These are phyloP conservation scores for Steinernema hermaphroditum DNA, from an alignment of 2,888 invertebrate species.

Conservation along the genomic window DNA sequence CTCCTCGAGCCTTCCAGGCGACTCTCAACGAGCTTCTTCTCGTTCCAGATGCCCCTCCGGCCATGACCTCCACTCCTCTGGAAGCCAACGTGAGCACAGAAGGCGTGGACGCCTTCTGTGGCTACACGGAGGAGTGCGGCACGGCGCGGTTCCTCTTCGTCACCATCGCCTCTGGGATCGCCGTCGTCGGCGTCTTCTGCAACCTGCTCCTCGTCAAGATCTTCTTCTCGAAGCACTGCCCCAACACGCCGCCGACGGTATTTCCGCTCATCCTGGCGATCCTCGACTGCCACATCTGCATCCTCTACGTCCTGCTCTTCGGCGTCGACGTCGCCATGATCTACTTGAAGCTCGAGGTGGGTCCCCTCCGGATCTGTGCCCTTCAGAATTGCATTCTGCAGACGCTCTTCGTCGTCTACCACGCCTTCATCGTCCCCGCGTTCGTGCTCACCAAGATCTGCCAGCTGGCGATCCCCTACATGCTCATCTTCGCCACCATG, in stretches of 20 bases:
- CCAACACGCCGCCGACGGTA: conserved; percentile 52
- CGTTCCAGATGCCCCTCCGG: conserved; percentile 9
- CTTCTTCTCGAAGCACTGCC: conserved; percentile 45
- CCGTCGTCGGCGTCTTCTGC: conserved; percentile 40
- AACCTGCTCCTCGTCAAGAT: conserved; percentile 51
- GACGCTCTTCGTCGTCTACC: conserved; percentile 53
- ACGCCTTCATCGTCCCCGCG: conserved; percentile 49
- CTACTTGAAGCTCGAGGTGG: conserved; percentile 49
- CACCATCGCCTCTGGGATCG: conserved; percentile 43
- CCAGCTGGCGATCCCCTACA: conserved; percentile 55
- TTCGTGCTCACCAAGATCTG: conserved; percentile 45
- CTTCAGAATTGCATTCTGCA: conserved; percentile 39
- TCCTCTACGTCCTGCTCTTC: conserved; percentile 53
- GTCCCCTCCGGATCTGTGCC: too few species aligned
- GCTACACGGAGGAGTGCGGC: conserved; percentile 52
- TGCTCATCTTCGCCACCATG: conserved; percentile 54
- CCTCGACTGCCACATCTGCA: conserved; percentile 51
- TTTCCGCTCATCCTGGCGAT: conserved; percentile 54
- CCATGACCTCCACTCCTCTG: conserved; percentile 1
- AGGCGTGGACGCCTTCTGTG: conserved; percentile 38
- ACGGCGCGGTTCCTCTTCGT: conserved; percentile 47
- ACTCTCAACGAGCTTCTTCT: background rate
- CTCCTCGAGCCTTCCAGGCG: background rate
- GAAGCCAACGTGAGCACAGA: conserved; percentile 6
- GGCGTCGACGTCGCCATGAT: conserved; percentile 56